Base-by-base conservation (phyloP, 2,113 vertebrate genomes). In the Amphiprion percula region DNA sequence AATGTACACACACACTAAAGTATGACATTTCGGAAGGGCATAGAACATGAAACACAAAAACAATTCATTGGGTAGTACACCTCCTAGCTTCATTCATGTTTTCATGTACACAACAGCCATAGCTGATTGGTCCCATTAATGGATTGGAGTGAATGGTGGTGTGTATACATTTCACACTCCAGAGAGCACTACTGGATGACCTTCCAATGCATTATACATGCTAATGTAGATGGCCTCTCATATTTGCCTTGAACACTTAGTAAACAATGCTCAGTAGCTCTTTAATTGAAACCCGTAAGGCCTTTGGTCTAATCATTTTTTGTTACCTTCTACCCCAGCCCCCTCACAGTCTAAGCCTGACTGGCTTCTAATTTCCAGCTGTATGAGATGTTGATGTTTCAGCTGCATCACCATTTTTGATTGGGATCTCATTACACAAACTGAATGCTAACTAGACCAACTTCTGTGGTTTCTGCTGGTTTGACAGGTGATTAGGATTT, bases 201-300 rank as follows among this genome's bases (percentile, higher is more conserved):
- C 74, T 56, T 70, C 61, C 54, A n/a, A 77, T 85, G 75, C 71
- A 87, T 88, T 88, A 83, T 74, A 83, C 76, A 80, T 80, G 46
- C 15, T 41, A 17, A 23, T 56, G 53, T 64, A 70, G 21, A 55
- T 47, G 55, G 68, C 26, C 52, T 58, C n/a, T 74, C 33, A 54
- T 14, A 39, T 74, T 58, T 8, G 5, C 30, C 39, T 33, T 44
- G 26, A 60, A 79, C 82, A 87, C 77, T 79, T 63, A 67, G 74
- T 59, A 50, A 73, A 84, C 66, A 77, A 69, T 61, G 54, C 49
- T 50, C 39, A 41, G 16, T 68, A 47, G 23, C 66, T 81, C 62
- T 76, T 65, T 72, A 33, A 64, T 47, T 30, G 44, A 62, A 59
- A 67, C 58, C 28, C 62, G 62, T 16, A 46, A 61, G 5, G 37